Conservation (phyloP, 2,797 vertebrate genomes). For the Tarsius wallacei region DNA sequence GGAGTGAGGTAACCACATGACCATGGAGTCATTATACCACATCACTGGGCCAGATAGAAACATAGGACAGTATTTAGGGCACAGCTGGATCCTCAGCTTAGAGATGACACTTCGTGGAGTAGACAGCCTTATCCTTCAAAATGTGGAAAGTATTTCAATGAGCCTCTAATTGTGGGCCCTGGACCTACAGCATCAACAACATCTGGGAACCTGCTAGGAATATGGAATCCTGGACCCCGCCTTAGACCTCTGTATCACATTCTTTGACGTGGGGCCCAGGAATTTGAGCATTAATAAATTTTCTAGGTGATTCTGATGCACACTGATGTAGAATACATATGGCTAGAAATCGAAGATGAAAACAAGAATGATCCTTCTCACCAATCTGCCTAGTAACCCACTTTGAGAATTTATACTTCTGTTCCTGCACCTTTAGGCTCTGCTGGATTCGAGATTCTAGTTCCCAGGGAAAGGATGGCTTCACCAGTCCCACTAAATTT, state of each 20-base stretch:
- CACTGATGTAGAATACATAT: too few relatives aligned
- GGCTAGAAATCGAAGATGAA: neutral
- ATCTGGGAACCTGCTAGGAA: neutral
- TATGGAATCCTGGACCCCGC: neutral
- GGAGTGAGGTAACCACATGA: neutral
- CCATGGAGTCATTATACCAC: fast-evolving
- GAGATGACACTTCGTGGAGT: too few relatives aligned
- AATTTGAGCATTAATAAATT: neutral
- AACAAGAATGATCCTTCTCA: neutral
- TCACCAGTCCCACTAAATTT: neutral
- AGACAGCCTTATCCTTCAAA: neutral
- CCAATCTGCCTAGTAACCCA: too few relatives aligned
- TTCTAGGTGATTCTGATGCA: too few relatives aligned
- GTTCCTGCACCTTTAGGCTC: neutral
- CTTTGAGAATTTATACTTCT: neutral
- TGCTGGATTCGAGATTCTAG: fast-evolving
- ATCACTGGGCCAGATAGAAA: fast-evolving
- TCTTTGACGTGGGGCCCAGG: neutral
- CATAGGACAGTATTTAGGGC: neutral
- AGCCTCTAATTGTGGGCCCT: neutral
- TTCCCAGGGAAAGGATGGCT: neutral
- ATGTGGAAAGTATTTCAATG: neutral
- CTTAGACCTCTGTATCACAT: neutral
- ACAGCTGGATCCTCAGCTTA: fast-evolving
- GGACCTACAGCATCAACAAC: neutral